Base-by-base conservation (phyloP, 2,797 vertebrate genomes). In the Hippocampus kuda region DNA sequence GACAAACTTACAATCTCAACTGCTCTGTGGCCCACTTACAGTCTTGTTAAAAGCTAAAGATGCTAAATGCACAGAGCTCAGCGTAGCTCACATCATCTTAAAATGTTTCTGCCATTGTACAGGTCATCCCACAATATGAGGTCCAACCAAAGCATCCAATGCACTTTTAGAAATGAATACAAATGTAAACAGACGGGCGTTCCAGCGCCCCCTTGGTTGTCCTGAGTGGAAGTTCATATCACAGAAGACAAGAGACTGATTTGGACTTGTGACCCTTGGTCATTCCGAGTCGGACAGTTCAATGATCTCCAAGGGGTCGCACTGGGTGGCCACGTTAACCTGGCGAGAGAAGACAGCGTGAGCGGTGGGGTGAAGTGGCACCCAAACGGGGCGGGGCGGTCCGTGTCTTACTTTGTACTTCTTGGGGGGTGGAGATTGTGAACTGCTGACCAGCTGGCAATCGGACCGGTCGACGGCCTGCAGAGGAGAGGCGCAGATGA, bases 281-380 rank as follows among this genome's bases (percentile, higher is more conserved):
- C 89, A 95, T 1, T 95, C 93, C 0, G 93, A 94, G 84, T 97
- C 94, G 0, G 94, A 95, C n/a, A 97, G 91, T 65, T 94, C 81
- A 61, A 97, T 97, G 84, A 96, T 90, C 84, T 94, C 94, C 5
- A 93, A 91, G 0, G 94, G 94, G 79, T 96, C 94, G 41, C 93
- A 96, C 85, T 96, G 94, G 0, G 94, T 97, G 44, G 92, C 91
- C 77, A 92, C 93, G 27, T 93, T 91, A 68, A 91, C 90, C 94
- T 97, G 88, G 6, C 62, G 72, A 79, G 18, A 69, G n/a, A 53
- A 34, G 6, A 62, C 24, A 56, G 26, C 7, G 26, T 26, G 1
- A 53, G 27, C 4, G 49, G 2, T 24, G 53, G n/a, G n/a, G 24
- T 10, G n/a, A n/a, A 53, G 18, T 20, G 51, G 18, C 18, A 2